A percentile compares a stretch with the other conserved stretches of the same genome.
phyloP scores from a whole-genome alignment of 2,888 invertebrate species.

The Dascillus cervinus region DNA sequence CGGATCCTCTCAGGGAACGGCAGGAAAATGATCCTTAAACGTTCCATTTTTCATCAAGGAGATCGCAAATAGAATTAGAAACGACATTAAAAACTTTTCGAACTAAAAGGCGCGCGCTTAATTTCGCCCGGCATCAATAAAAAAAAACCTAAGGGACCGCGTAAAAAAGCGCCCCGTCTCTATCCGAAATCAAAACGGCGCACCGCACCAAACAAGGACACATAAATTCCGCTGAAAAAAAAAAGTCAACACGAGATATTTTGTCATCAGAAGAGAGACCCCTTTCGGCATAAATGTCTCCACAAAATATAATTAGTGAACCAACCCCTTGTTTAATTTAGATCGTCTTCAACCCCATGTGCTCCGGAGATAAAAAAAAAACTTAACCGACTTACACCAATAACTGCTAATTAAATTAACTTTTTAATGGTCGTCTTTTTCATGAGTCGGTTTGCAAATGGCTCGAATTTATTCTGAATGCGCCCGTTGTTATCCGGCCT shows the following conservation, averaged over 20 bases:
- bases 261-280: constrained; percentile 30
- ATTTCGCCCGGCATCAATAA: constrained; percentile 17
- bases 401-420: constrained; percentile 39
- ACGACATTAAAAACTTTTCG: constrained; percentile 12
- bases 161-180: too few relatives aligned
- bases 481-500: constrained; percentile 33
- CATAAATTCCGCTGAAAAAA: too few relatives aligned
- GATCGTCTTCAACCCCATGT: constrained; percentile 25
- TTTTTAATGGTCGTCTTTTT: constrained; percentile 36
- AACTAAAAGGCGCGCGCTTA: constrained; percentile 11
- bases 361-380: constrained; percentile 28
- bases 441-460: constrained; percentile 26
- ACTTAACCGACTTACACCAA: constrained; percentile 35
- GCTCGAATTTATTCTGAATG: constrained; percentile 30
- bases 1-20: too few relatives aligned
- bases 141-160: constrained; percentile 5
- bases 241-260: constrained; percentile 26
- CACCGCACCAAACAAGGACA: too few relatives aligned
- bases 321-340: constrained; percentile 26
- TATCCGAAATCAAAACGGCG: too few relatives aligned
- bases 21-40: too few relatives aligned
- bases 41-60: too few relatives aligned
- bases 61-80: too few relatives aligned
- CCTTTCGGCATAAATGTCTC: constrained; percentile 30
- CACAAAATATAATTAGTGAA: constrained; percentile 31